Evolutionary conservation across 2,888 invertebrate species (phyloP).

Genomic region (Eurytoma californica): DNA sequence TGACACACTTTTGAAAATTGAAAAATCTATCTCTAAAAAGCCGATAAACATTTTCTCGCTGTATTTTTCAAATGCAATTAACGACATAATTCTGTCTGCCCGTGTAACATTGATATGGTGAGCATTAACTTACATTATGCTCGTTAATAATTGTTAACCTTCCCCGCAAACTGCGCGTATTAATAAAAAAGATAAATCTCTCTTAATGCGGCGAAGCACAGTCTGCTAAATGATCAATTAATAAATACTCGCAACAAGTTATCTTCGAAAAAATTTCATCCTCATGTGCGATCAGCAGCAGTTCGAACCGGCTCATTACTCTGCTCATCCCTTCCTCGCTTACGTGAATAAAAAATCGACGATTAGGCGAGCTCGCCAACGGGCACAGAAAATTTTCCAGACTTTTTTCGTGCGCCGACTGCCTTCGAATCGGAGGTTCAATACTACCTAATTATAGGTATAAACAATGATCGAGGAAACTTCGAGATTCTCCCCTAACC

Average conservation of each 20-base stretch:
- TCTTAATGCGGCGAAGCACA: neutral
- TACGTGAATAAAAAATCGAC: neutral
- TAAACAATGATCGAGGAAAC: constrained; percentile 36
- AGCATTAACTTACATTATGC: neutral
- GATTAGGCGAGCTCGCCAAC: neutral
- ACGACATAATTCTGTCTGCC: no score
- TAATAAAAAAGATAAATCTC: neutral
- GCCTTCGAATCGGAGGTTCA: constrained; percentile 36
- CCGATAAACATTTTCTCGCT: no score
- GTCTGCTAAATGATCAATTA: neutral
- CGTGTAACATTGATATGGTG: neutral
- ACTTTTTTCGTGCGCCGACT: constrained; percentile 9
- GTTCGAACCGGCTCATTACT: neutral
- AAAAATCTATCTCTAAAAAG: no score
- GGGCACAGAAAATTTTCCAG: constrained; percentile 22
- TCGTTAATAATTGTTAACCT: neutral
- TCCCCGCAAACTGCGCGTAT: neutral
- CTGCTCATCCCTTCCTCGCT: neutral
- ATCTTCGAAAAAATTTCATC: neutral
- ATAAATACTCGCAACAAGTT: neutral
- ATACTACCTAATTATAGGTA: constrained; percentile 29
- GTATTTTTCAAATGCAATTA: no score
- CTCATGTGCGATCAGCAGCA: neutral
- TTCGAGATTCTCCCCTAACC: constrained; percentile 22
- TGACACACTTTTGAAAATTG: no score